Base-by-base conservation (phyloP, 2,113 vertebrate genomes). In the Epinephelus moara region DNA sequence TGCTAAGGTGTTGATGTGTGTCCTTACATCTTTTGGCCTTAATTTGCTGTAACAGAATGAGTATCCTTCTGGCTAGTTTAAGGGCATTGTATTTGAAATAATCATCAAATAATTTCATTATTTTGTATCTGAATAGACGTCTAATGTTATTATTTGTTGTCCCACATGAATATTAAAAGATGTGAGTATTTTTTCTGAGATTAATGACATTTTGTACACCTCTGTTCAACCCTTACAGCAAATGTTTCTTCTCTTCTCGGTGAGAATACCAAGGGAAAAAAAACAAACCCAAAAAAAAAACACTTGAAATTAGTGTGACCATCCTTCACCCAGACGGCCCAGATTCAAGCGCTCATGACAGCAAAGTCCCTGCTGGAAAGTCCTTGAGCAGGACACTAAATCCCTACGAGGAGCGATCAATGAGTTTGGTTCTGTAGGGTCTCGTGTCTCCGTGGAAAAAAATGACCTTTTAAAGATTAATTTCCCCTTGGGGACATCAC, bases 301-400 rank as follows among this genome's bases (percentile, higher is more conserved):
- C 19, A 30, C 64, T 59, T 18, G 21, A 70, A 89, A 80, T 78
- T 19, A 81, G 71, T 49, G 30, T 14, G 27, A 55, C 80, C 78
- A 77, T 85, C 52, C 45, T 62, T 88, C 82, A 89, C 67, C 57
- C 37, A 45, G 47, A 68, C 27, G 88, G 33, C 81, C 88, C 78
- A 75, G 70, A 85, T 87, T 82, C 63, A 62, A 66, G 55, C 19
- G 6, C 33, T 15, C 64, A 15, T 63, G 82, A 89, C 79, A 84
- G 76, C 73, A 1, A 40, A 76, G 55, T 37, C 27, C 55, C 59
- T 77, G 71, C 40, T 73, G 66, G 25, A 75, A 69, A 80, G 80
- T 88, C 89, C 85, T 87, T 89, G 89, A 82, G 81, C 80, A 62
- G 56, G 71, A 82, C 64, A 66, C 30, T 53, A 70, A 82, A 85